Base-by-base conservation (phyloP, 1,140 invertebrate genomes). In the Melipona quadrifasciata region DNA sequence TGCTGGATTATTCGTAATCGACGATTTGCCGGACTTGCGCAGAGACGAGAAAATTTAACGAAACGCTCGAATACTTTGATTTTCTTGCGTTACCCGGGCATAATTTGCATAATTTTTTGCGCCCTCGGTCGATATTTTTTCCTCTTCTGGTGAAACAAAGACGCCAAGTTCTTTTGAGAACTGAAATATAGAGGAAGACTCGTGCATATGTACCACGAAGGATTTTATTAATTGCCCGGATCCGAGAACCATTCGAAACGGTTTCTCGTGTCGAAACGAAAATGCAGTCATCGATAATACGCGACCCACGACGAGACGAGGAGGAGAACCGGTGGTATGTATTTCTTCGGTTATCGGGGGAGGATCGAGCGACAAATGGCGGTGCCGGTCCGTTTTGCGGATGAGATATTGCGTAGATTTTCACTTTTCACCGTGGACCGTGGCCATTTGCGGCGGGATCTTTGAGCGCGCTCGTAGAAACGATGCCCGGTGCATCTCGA, bases 341-440 rank as follows among this genome's bases (percentile, higher is more conserved):
- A 84, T 81, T 79, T 86, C 74, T 57, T 79, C 17, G 80, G 70
- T 89, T 89, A 89, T 89, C 88, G 78, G 39, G n/a, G 65, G 19
- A 81, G 58, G 81, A 89, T 89, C 88, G 70, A 78, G 70, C 84
- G 85, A 86, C 64, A 82, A 89, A 89, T 87, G 87, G 80, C 64
- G 85, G 81, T 74, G 34, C 47, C 51, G 47, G 47, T 39, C 82
- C 77, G 51, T 88, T 76, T 71, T 79, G 87, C 64, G 57, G 87
- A 65, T 88, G 88, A 88, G 78, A 83, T 89, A 89, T 89, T 81
- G 74, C 81, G 78, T 74, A 67, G 87, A 79, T 89, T 89, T 89
- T 89, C 88, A 89, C 85, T 89, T 89, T 89, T 75, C 88, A 75
- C 53, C 68, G 51, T 58, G 74, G 65, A 5, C 47, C 64, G 39